Percentiles rank a stretch among this genome's conserved stretches.
Evolutionary conservation across 2,888 invertebrate genomes (phyloP).

Genomic region (Amiota communis): DNA sequence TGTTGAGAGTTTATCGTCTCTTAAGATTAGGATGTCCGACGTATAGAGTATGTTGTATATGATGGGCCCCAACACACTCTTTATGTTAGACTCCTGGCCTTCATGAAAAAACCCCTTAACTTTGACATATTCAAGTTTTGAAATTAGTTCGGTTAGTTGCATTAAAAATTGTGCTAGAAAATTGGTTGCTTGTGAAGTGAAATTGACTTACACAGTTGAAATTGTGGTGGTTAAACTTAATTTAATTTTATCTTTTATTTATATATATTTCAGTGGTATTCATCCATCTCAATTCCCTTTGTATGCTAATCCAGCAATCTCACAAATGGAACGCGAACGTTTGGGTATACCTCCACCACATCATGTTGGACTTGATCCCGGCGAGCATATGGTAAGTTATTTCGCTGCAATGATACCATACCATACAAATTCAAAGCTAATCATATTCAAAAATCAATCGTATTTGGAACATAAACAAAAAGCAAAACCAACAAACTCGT

Average conservation of each 20-base stretch:
- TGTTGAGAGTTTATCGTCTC: too few species aligned
- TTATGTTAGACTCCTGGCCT: too few species aligned
- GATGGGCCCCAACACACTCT: too few species aligned
- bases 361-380: constrained; percentile 79
- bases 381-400: constrained; percentile 87
- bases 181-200: too few species aligned
- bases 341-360: constrained; percentile 83
- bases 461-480: constrained; percentile 68
- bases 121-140: too few species aligned
- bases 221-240: background rate
- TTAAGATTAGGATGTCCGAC: too few species aligned
- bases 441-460: constrained; percentile 72
- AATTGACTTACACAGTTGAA: too few species aligned
- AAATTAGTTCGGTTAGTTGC: too few species aligned
- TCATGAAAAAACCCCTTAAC: too few species aligned
- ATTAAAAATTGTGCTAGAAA: too few species aligned
- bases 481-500: constrained; percentile 36
- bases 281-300: constrained; percentile 80
- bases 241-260: background rate
- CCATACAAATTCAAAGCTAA: constrained; percentile 39
- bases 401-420: constrained; percentile 37
- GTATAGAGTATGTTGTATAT: too few species aligned
- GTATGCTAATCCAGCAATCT: constrained; percentile 83
- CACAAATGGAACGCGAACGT: constrained; percentile 91
- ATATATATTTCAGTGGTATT: constrained; percentile 74